Conservation (phyloP, 2,888 invertebrate genomes). For the Ashinkailepas kermadecensis region DNA sequence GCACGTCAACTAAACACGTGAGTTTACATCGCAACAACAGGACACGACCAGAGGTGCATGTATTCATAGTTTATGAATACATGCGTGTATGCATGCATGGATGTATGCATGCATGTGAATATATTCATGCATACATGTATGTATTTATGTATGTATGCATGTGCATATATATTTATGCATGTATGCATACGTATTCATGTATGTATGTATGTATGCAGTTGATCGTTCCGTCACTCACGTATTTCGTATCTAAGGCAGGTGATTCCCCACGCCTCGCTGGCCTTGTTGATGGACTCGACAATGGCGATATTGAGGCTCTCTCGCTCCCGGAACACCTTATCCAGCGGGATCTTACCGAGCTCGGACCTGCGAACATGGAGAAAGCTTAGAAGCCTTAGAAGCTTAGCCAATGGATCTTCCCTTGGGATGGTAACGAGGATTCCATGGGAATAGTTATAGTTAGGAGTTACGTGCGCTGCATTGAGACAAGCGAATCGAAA, state of each 20-base stretch:
- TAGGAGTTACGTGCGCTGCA: too few relatives aligned
- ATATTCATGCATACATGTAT: slow-evolving; percentile 23
- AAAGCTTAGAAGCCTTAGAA: too few relatives aligned
- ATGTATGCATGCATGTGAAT: slow-evolving; percentile 23
- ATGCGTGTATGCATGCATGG: background rate
- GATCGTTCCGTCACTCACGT: slow-evolving; percentile 43
- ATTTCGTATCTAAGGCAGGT: slow-evolving; percentile 92
- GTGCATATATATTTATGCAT: background rate
- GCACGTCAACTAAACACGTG: too few relatives aligned
- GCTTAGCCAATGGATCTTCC: too few relatives aligned
- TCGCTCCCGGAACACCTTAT: slow-evolving; percentile 92
- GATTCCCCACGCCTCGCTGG: slow-evolving; percentile 97
- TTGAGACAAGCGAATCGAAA: too few relatives aligned
- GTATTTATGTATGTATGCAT: slow-evolving; percentile 5
- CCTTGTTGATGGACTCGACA: slow-evolving; percentile 94
- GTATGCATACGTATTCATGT: slow-evolving; percentile 1
- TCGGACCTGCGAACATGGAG: slow-evolving; percentile 56
- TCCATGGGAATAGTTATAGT: too few relatives aligned
- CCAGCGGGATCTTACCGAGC: slow-evolving; percentile 91
- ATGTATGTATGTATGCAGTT: background rate
- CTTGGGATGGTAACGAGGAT: too few relatives aligned
- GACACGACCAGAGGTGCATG: too few relatives aligned
- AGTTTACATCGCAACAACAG: too few relatives aligned
- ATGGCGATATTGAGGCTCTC: slow-evolving; percentile 91
- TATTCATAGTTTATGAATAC: too few relatives aligned